Base-by-base conservation (phyloP, 2,797 vertebrate species). In the Echiichthys vipera region DNA sequence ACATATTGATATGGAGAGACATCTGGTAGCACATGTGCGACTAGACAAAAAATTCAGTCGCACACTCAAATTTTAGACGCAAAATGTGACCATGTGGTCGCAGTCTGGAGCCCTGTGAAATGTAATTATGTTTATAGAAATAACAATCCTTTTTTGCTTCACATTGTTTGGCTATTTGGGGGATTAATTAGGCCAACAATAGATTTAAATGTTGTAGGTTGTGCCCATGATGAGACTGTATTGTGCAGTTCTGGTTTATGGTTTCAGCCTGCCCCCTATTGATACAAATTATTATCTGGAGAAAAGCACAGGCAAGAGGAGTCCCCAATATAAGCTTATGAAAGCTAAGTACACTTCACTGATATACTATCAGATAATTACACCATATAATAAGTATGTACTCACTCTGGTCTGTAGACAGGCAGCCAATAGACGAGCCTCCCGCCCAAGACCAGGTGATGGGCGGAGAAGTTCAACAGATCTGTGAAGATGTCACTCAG, bases 401-500 rank as follows among this genome's bases (percentile, higher is more conserved):
- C 97, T 85, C 95, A 99, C 98, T 99, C 98, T 84, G 98, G 97
- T 68, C 91, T 96, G 93, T 98, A 97, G 67, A 98, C 74, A 0
- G 98, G 98, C 79, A 99, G 91, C 98, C 98, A 99, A 82, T 99
- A 99, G 32, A 99, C 98, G 0, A 99, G 88, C 88, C 97, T 95
- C 82, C 98, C 98, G 7, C 96, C 96, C 83, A 96, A 85, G 69
- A 96, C 93, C 56, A 99, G 94, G 66, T 95, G 93, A 34, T 95
- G 94, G 24, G 97, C 96, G 0, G 97, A 96, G 88, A 99, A 98
- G 88, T 95, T 96, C 76, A 99, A 88, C 1, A 99, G 95, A 88
- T 99, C 98, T 55, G 95, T 94, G 86, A 99, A 98, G 91, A 99
- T 99, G 92, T 99, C 97, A 70, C 97, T 98, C 77, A 99, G 93